Evolutionary conservation across 2,888 invertebrate species (phyloP), one percentile per base, ranked within the genome.

Genomic region (Drosophila hamatofila): DNA sequence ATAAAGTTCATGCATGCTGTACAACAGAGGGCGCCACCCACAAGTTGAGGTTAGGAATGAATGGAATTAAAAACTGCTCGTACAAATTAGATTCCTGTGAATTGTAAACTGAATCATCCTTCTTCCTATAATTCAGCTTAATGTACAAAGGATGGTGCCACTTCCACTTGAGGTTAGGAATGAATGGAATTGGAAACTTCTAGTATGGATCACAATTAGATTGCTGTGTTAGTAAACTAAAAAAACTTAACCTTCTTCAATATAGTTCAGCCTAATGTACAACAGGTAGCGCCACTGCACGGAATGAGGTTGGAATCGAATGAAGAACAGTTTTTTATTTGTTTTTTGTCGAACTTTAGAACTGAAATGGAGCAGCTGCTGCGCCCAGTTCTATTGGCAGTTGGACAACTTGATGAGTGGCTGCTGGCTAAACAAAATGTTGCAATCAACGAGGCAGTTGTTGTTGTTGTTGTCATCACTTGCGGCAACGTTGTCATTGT

Each of bases 331-430:
- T 16, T 51, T 51, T 18, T 21, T 37, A 2, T 37, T 21, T 9
- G 9, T 35, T 35, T 30, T 67, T 37, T 25, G 6, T 55, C 21
- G 16, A 59, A 52, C 39, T 37, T 46, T 41, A 44, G 16, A 18
- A 48, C 42, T 27, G 1, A 68, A 68, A 46, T 70, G 61, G 78
- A 64, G 54, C 75, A 76, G 48, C 42, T 61, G 56, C 65, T 76
- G 70, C 76, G 69, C 76, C 78, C 78, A 74, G 74, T 78, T 76
- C 78, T 69, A 76, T 76, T 65, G 74, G 64, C 70, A 65, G 62
- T 60, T 57, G 70, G 76, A 78, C 74, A 74, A 57, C 55, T 65
- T 78, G 78, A 78, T 70, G 78, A 76, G 54, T 76, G 16, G 44
- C 74, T 70, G 62, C 65, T 64, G 74, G 62, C 68, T 44, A 54